Evolutionary conservation across 2,113 vertebrate genomes (phyloP).

Genomic region (Aspiorhynchus laticeps): DNA sequence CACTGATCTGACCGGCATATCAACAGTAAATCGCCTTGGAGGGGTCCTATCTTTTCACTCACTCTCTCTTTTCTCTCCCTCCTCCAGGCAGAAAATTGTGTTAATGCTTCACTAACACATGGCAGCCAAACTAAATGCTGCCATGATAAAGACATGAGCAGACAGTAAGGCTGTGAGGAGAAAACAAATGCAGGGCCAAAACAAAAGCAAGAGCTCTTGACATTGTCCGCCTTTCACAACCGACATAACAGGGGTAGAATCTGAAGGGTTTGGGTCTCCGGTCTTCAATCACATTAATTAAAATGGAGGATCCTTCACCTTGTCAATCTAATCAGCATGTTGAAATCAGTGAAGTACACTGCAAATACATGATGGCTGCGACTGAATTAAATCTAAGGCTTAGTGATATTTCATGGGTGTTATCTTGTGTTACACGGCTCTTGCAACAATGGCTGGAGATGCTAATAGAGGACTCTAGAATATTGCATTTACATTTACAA

Average conservation of each 20-base stretch:
- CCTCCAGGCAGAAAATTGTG: slow-evolving; percentile 62
- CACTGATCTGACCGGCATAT: slow-evolving; percentile 52
- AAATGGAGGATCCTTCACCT: background rate
- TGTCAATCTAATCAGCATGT: slow-evolving; percentile 23
- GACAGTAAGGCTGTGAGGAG: slow-evolving; percentile 62
- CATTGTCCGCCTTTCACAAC: slow-evolving; percentile 35
- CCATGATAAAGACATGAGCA: slow-evolving; percentile 65
- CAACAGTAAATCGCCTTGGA: slow-evolving; percentile 48
- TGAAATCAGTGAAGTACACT: slow-evolving; percentile 21
- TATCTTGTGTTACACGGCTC: background rate
- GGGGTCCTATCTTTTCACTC: slow-evolving; percentile 28
- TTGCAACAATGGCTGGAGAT: slow-evolving; percentile 24
- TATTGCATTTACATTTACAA: slow-evolving; percentile 18
- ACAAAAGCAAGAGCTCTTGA: slow-evolving; percentile 32
- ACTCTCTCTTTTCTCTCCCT: slow-evolving; percentile 36
- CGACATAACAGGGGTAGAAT: background rate
- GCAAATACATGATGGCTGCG: background rate
- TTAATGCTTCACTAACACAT: slow-evolving; percentile 70
- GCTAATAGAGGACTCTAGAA: background rate
- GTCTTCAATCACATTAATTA: slow-evolving; percentile 26
- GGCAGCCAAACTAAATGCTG: slow-evolving; percentile 64
- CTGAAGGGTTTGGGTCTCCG: background rate
- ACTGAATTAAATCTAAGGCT: slow-evolving; percentile 13
- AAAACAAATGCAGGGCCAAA: slow-evolving; percentile 51
- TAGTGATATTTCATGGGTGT: slow-evolving; percentile 15